phyloP scores from a whole-genome alignment of 2,888 invertebrate genomes.

The Habrosyne pyritoides region DNA sequence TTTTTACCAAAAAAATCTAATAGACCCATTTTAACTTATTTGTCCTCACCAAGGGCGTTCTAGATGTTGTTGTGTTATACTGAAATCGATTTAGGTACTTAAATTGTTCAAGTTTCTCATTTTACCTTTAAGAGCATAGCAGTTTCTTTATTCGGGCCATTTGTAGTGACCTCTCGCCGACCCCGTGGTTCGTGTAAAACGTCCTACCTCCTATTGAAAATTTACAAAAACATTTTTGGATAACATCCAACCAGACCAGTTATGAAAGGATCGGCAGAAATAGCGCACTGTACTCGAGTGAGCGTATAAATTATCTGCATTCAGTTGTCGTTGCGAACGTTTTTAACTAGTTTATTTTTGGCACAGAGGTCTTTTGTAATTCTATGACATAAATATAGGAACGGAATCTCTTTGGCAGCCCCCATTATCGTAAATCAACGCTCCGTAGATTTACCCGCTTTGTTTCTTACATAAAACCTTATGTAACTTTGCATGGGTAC shows the following conservation, averaged over 20 bases:
- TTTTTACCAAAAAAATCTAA: no score
- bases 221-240: conserved; percentile 14
- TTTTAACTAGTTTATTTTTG: conserved; percentile 7
- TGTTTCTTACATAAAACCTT: not conserved
- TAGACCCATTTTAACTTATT: no score
- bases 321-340: conserved; percentile 1
- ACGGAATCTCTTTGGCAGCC: not conserved
- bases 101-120: not conserved
- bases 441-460: conserved; percentile 2
- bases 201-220: not conserved
- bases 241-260: conserved; percentile 16
- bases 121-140: not conserved
- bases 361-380: conserved; percentile 6
- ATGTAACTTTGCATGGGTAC: not conserved
- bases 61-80: not conserved
- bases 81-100: not conserved
- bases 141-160: not conserved
- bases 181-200: not conserved
- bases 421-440: conserved; percentile 7
- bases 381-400: not conserved
- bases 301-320: conserved; percentile 6
- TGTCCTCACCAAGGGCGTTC: not conserved
- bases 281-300: conserved; percentile 9
- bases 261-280: conserved; percentile 21
- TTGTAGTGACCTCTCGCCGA: not conserved